phyloP scores from a whole-genome alignment of 1,140 invertebrate species.

The Bombus polaris region DNA sequence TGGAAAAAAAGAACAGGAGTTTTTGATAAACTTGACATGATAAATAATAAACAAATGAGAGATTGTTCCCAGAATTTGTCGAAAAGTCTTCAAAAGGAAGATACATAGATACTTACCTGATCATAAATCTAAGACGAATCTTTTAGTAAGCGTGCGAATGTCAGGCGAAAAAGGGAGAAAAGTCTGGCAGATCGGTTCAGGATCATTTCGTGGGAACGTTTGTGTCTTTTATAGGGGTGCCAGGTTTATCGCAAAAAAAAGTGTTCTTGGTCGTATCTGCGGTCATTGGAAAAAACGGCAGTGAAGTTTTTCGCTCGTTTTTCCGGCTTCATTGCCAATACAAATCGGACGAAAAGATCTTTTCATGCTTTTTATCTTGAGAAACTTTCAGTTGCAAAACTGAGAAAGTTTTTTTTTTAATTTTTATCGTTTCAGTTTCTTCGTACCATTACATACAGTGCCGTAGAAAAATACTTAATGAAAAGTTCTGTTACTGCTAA shows the following conservation, averaged over 20 bases:
- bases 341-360: slow-evolving; percentile 23
- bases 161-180: not conserved
- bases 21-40: not conserved
- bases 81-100: not conserved
- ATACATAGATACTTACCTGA: not conserved
- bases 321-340: not conserved
- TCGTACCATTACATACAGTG: not conserved
- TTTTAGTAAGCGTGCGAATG: slow-evolving; percentile 8
- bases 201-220: slow-evolving; percentile 37
- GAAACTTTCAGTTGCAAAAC: slow-evolving; percentile 19
- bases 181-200: slow-evolving; percentile 19
- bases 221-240: slow-evolving; percentile 26
- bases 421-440: not conserved
- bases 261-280: slow-evolving; percentile 2
- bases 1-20: not conserved
- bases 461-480: too few relatives aligned
- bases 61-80: not conserved
- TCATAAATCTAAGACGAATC: slow-evolving; percentile 33
- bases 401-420: not conserved
- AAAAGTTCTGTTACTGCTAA: not conserved
- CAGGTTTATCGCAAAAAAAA: slow-evolving; percentile 32
- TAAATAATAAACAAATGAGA: not conserved
- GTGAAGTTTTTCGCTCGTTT: not conserved
- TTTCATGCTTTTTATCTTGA: not conserved
- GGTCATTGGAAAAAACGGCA: not conserved